A percentile compares a stretch with the other conserved stretches of the same genome.
Conservation (phyloP, 1,140 invertebrate species). For the Camponotus pennsylvanicus region DNA sequence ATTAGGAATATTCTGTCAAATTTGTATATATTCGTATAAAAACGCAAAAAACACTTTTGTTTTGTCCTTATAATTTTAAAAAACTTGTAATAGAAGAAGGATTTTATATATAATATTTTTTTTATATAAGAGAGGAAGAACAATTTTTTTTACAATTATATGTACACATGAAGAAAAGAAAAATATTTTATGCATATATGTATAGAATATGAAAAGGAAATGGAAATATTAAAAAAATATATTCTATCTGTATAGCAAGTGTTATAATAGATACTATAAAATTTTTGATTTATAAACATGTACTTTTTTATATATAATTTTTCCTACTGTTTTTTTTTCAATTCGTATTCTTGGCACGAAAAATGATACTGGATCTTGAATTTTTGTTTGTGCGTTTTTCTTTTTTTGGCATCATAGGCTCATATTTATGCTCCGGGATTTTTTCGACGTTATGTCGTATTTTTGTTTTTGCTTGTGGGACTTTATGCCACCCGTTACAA, state of each 20-base stretch:
- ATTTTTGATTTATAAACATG: slow-evolving; percentile 2
- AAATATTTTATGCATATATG: too few relatives aligned
- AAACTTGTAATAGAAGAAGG: too few relatives aligned
- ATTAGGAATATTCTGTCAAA: not conserved
- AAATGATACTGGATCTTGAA: not conserved
- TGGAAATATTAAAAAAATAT: too few relatives aligned
- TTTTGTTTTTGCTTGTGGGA: slow-evolving; percentile 25
- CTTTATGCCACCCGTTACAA: not conserved
- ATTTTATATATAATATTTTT: too few relatives aligned
- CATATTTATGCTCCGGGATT: not conserved
- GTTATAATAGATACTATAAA: not conserved
- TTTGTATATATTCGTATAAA: not conserved
- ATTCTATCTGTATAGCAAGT: not conserved
- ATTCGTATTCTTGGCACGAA: not conserved
- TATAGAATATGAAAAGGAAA: too few relatives aligned
- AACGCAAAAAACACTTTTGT: not conserved
- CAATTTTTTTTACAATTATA: too few relatives aligned
- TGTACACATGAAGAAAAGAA: too few relatives aligned
- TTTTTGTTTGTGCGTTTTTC: not conserved
- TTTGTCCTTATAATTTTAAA: too few relatives aligned
- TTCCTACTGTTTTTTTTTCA: not conserved
- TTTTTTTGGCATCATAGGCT: not conserved
- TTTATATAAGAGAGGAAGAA: too few relatives aligned
- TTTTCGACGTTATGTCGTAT: not conserved
- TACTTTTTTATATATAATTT: not conserved